Conservation (phyloP, 2,888 invertebrate species). For the Morpho helenor region DNA sequence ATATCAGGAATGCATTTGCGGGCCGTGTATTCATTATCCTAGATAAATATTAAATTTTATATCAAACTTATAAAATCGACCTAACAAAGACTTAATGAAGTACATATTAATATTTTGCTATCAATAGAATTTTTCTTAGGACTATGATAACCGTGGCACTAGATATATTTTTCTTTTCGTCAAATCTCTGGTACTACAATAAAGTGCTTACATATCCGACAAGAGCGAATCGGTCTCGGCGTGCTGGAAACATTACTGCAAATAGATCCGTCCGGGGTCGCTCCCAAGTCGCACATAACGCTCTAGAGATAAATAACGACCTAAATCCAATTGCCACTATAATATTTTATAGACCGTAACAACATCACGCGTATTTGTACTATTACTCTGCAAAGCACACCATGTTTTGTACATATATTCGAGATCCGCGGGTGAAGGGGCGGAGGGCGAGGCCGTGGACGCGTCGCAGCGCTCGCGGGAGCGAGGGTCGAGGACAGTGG, state of each 20-base stretch:
- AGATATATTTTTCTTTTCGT: slow-evolving; percentile 29
- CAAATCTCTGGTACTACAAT: slow-evolving; percentile 38
- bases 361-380: slow-evolving; percentile 14
- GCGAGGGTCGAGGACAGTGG: slow-evolving; percentile 10
- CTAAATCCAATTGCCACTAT: slow-evolving; percentile 1
- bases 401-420: slow-evolving; percentile 9
- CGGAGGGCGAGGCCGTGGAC: neutral
- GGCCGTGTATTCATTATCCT: slow-evolving; percentile 44
- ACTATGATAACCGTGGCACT: slow-evolving; percentile 43
- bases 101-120: slow-evolving; percentile 37
- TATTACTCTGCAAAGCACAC: neutral
- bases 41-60: slow-evolving; percentile 37
- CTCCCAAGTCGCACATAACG: neutral
- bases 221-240: slow-evolving; percentile 44
- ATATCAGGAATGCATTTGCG: slow-evolving; percentile 64
- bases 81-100: slow-evolving; percentile 52
- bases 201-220: slow-evolving; percentile 33
- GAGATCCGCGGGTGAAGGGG: neutral
- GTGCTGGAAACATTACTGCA: neutral
- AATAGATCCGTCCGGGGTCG: neutral
- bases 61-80: slow-evolving; percentile 65
- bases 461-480: neutral
- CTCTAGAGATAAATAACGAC: neutral
- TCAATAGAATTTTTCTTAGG: slow-evolving; percentile 38
- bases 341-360: neutral